These are phyloP conservation scores for Psix sp. DNA, from an alignment of 1,140 invertebrate genomes.

Conservation along the genomic window DNA sequence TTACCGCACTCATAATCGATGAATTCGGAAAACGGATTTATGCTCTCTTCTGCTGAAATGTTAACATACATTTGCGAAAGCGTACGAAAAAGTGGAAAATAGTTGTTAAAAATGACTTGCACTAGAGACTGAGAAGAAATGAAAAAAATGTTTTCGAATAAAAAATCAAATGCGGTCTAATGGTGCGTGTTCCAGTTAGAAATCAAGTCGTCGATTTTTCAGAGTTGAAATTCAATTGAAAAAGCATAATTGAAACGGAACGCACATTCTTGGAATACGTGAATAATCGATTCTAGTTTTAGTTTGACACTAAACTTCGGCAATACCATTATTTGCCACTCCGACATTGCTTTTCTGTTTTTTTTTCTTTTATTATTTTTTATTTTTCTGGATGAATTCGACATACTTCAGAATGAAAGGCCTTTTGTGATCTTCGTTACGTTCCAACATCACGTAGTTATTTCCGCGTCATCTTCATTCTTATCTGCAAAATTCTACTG, in stretches of 20 bases:
- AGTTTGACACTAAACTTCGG: conserved; percentile 11
- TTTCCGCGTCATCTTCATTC: conserved; percentile 40
- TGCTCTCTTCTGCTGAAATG: too few relatives aligned
- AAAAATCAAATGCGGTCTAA: too few relatives aligned
- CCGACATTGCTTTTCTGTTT: conserved; percentile 24
- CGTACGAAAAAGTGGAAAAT: too few relatives aligned
- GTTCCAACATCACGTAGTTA: conserved; percentile 36
- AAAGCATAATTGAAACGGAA: conserved; percentile 23
- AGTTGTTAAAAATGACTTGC: too few relatives aligned
- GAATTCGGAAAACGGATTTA: too few relatives aligned
- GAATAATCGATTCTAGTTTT: conserved; percentile 22
- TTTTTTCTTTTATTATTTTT: too few relatives aligned
- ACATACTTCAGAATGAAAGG: conserved; percentile 16
- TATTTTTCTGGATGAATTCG: conserved; percentile 21
- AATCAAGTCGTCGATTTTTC: conserved; percentile 7
- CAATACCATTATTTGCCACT: conserved; percentile 26
- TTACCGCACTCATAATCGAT: too few relatives aligned
- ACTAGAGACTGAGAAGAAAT: too few relatives aligned
- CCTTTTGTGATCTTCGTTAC: conserved; percentile 45
- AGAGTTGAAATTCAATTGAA: conserved; percentile 4
- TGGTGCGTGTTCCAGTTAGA: conserved; percentile 16
- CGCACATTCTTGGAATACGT: conserved; percentile 1
- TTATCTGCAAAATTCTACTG: conserved; percentile 38
- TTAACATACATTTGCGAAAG: too few relatives aligned
- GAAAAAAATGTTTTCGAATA: too few relatives aligned